Evolutionary conservation across 2,113 vertebrate genomes (phyloP).

Genomic region (Gnathonemus longibarbis): DNA sequence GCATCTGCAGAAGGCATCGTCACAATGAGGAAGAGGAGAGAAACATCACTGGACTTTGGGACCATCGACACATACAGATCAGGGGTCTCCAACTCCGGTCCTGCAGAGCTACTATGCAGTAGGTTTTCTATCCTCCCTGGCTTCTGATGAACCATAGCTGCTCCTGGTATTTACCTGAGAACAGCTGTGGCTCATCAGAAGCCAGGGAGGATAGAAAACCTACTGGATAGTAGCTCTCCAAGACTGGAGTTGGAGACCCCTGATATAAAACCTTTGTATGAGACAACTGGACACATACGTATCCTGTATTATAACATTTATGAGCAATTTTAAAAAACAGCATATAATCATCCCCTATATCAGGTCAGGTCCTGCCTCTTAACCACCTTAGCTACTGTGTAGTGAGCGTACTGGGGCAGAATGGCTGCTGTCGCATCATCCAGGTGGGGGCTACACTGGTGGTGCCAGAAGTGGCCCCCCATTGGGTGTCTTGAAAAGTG

Average conservation of each 20-base stretch:
- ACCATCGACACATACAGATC: background rate
- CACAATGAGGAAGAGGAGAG: constrained; percentile 44
- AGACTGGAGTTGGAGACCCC: too few relatives aligned
- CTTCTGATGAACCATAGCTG: too few relatives aligned
- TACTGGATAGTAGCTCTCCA: too few relatives aligned
- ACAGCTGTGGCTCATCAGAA: too few relatives aligned
- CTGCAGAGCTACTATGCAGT: too few relatives aligned
- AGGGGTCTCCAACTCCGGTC: too few relatives aligned
- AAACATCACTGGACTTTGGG: background rate
- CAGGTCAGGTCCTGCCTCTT: background rate
- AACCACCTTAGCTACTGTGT: background rate
- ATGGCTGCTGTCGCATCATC: background rate
- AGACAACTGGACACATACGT: background rate
- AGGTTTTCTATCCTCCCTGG: too few relatives aligned
- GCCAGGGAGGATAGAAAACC: too few relatives aligned
- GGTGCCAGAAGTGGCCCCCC: background rate
- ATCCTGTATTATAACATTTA: background rate
- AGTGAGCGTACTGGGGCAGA: background rate
- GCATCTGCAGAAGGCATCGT: constrained; percentile 60
- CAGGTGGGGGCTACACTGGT: background rate
- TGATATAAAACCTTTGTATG: background rate
- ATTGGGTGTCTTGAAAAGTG: background rate
- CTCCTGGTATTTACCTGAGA: too few relatives aligned
- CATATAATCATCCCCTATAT: background rate
- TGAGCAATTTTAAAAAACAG: background rate